Base-by-base conservation (phyloP, 2,113 vertebrate genomes). In the Semicossyphus pulcher region DNA sequence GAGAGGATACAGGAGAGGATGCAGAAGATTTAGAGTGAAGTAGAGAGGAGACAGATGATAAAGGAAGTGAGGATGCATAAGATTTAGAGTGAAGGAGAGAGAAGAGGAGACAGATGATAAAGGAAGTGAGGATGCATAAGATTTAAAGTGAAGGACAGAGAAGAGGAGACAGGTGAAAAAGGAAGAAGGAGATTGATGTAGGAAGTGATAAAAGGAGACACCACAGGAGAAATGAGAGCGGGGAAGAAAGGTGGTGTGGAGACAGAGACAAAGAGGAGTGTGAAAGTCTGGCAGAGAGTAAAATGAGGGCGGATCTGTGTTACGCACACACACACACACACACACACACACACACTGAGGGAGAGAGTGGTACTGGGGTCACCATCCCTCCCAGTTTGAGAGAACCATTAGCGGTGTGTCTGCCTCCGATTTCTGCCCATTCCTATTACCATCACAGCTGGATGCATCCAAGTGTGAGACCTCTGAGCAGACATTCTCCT, bases 391-490 rank as follows among this genome's bases (percentile, higher is more conserved):
- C 81, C 88, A 82, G 87, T 88, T 85, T 81, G 84, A 87, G 45
- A 52, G 44, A 54, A 76, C 63, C 89, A 91, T 92, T 92, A 97
- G 89, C 64, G 26, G 67, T 82, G 68, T 82, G 93, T 93, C 93
- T 95, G 93, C 85, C 16, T 0, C 81, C 95, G 94, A 96, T 92
- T 93, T 89, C 93, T 97, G 95, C 89, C 94, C 28, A 0, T 78
- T 92, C 88, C 39, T 5, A 95, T 97, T 94, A 96, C 75, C 44
- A 0, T 96, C 95, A 94, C 90, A 76, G 85, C 77, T 25, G 54
- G 78, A 84, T 15, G 10, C 86, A 85, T 49, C 32, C 76, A 9
- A 81, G 76, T 2, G 74, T 18, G 81, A 84, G 72, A 41, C 81
- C 73, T 15, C 59, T 0, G 69, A 29, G 42, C 70, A 62, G 54